phyloP scores from a whole-genome alignment of 2,888 invertebrate genomes.

The Agrotis ipsilon region DNA sequence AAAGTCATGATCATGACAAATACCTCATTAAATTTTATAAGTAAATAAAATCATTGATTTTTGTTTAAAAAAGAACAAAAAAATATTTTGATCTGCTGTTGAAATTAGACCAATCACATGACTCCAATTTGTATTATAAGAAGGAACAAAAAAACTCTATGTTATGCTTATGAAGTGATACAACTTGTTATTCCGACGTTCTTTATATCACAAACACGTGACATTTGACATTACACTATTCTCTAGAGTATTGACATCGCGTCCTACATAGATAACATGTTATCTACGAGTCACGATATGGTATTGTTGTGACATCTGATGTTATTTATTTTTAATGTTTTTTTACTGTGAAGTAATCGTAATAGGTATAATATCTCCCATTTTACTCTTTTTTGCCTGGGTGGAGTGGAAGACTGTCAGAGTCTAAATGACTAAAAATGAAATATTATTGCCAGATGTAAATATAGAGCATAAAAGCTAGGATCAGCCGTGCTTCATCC shows the following conservation, averaged over 20 bases:
- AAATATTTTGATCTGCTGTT: background rate
- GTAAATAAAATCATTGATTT: background rate
- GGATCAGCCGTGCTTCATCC: too few species aligned
- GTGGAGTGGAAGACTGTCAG: too few species aligned
- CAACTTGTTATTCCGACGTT: conserved; percentile 16
- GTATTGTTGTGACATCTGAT: background rate
- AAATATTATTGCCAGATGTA: too few species aligned
- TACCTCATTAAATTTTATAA: background rate
- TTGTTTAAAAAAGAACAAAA: background rate
- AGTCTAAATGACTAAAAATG: too few species aligned
- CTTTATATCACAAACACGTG: conserved; percentile 18
- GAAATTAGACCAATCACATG: background rate
- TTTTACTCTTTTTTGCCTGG: background rate
- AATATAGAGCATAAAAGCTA: too few species aligned
- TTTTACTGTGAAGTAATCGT: background rate
- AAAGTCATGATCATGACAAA: too few species aligned
- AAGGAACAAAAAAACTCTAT: background rate
- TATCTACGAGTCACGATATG: conserved; percentile 1
- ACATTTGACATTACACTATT: conserved; percentile 27
- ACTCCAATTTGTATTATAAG: background rate
- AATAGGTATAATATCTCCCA: background rate
- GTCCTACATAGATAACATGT: conserved; percentile 31
- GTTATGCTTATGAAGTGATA: background rate
- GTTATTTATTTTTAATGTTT: conserved; percentile 4
- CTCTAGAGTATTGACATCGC: conserved; percentile 24